Percentiles rank a stretch among this genome's conserved stretches.
phyloP scores from a whole-genome alignment of 1,140 invertebrate species.

The Sinella curviseta region DNA sequence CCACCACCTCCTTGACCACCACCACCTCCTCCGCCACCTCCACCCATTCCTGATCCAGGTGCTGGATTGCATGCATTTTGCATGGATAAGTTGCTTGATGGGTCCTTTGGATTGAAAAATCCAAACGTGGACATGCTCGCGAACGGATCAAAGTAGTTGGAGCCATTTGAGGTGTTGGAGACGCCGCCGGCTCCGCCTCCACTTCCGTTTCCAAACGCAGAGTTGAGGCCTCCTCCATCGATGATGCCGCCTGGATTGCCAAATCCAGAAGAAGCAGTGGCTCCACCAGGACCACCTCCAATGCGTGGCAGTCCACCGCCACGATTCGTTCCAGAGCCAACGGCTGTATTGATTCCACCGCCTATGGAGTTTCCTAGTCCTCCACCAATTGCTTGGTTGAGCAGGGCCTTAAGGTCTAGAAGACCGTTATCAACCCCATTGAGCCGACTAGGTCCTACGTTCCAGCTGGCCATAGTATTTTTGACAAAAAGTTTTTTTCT shows the following conservation, averaged over 20 bases:
- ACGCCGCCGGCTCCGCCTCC: not conserved
- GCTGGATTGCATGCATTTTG: constrained; percentile 24
- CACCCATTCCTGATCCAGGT: not conserved
- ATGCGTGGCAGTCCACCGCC: not conserved
- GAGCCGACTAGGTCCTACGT: constrained; percentile 32
- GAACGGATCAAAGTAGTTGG: constrained; percentile 43
- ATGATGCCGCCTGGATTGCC: constrained; percentile 2
- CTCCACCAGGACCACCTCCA: constrained; percentile 8
- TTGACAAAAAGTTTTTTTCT: not conserved
- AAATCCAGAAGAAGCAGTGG: no score
- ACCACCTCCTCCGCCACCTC: not conserved
- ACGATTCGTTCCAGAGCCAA: not conserved
- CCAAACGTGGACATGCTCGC: constrained; percentile 45
- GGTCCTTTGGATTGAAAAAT: constrained; percentile 49
- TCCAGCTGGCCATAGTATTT: constrained; percentile 42
- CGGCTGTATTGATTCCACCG: not conserved
- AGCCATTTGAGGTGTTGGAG: not conserved
- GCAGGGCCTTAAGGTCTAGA: constrained; percentile 40
- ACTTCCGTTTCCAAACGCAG: constrained; percentile 5
- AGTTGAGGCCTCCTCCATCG: not conserved
- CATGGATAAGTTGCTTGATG: constrained; percentile 31
- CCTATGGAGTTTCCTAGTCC: not conserved
- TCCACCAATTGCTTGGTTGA: constrained; percentile 38
- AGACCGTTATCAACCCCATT: constrained; percentile 30
- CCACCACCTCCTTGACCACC: not conserved